Evolutionary conservation across 2,888 invertebrate species (phyloP).

Genomic region (Watsonalla binaria): DNA sequence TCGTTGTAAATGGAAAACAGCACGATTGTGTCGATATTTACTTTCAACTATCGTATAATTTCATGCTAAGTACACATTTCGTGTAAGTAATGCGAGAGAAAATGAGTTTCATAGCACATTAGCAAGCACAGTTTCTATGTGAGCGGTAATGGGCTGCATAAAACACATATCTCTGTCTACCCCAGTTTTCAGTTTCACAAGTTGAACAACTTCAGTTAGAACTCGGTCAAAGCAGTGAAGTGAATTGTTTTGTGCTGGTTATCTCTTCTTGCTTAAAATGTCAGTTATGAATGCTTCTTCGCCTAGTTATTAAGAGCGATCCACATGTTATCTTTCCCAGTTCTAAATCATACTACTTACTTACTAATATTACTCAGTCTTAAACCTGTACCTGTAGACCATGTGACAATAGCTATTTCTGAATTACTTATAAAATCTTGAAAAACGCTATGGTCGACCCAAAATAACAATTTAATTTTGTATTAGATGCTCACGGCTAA

Average conservation of each 20-base stretch:
- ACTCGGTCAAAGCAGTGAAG: slow-evolving; percentile 8
- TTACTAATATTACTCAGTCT: no score
- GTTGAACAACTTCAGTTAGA: not conserved
- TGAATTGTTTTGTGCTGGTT: slow-evolving; percentile 18
- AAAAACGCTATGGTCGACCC: no score
- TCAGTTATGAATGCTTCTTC: no score
- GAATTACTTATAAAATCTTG: no score
- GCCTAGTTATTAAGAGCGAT: no score
- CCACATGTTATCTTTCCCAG: no score
- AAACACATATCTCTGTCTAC: slow-evolving; percentile 16
- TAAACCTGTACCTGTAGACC: no score
- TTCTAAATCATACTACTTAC: no score
- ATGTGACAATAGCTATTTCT: no score
- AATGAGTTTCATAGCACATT: slow-evolving; percentile 17
- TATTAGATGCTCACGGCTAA: no score
- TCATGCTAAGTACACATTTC: slow-evolving; percentile 5
- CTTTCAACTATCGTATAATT: slow-evolving; percentile 23
- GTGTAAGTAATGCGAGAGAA: slow-evolving; percentile 10
- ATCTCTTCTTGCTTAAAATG: no score
- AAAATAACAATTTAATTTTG: no score
- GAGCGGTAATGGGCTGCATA: slow-evolving; percentile 18
- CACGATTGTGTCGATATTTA: slow-evolving; percentile 26
- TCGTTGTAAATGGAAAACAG: slow-evolving; percentile 23
- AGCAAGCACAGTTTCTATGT: slow-evolving; percentile 15
- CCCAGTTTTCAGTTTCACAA: slow-evolving; percentile 26